Percentiles rank a stretch among this genome's conserved stretches.
Conservation (phyloP, 2,888 invertebrate species). For the Thera britannica region DNA sequence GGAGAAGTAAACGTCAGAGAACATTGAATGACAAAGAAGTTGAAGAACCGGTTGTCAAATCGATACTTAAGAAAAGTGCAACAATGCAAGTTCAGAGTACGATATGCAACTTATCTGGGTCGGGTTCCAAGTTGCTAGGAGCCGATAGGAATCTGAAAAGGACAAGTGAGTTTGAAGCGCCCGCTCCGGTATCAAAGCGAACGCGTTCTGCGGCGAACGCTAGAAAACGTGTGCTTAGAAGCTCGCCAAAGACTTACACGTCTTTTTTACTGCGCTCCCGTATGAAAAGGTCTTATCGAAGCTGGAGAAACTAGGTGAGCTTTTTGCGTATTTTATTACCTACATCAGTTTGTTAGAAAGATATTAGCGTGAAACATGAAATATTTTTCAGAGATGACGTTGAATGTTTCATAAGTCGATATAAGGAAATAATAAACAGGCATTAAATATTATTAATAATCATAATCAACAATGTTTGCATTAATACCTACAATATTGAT, state of each 20-base stretch:
- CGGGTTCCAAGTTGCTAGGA: slow-evolving; percentile 54
- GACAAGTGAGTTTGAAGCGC: slow-evolving; percentile 48
- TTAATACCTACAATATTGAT: no score
- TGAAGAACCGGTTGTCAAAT: slow-evolving; percentile 41
- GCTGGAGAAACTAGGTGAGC: slow-evolving; percentile 69
- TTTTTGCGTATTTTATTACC: background rate
- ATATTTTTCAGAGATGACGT: no score
- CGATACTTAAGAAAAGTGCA: slow-evolving; percentile 47
- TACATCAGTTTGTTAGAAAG: no score
- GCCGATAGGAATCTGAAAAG: slow-evolving; percentile 50
- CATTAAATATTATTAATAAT: no score
- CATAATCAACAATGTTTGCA: no score
- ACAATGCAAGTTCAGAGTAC: slow-evolving; percentile 58
- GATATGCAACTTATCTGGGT: slow-evolving; percentile 63
- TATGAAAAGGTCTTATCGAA: slow-evolving; percentile 61
- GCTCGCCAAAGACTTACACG: slow-evolving; percentile 53
- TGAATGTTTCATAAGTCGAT: no score
- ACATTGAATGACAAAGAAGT: slow-evolving; percentile 45
- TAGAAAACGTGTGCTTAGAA: slow-evolving; percentile 51
- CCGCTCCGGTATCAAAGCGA: slow-evolving; percentile 55
- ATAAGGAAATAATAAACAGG: no score
- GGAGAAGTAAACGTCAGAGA: slow-evolving; percentile 65
- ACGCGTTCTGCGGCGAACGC: slow-evolving; percentile 45
- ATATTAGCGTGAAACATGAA: no score
- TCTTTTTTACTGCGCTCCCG: slow-evolving; percentile 73